A percentile compares a stretch with the other conserved stretches of the same genome.
phyloP scores from a whole-genome alignment of 2,888 invertebrate genomes.

The Pammene fasciana region DNA sequence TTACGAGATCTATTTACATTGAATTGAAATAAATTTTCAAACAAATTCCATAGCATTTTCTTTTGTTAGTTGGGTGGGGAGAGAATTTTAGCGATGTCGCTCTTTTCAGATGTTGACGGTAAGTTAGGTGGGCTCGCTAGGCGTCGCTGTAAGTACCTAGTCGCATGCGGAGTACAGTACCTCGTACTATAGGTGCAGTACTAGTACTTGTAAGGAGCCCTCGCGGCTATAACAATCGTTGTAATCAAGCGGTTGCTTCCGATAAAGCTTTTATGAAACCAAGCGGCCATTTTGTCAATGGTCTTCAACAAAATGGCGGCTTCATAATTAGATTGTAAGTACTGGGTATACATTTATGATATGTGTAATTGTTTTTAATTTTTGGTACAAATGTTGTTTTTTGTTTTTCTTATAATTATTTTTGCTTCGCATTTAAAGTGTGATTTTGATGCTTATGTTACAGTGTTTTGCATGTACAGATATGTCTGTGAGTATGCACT shows the following conservation, averaged over 20 bases:
- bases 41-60: slow-evolving; percentile 78
- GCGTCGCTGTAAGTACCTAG: slow-evolving; percentile 60
- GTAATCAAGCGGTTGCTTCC: slow-evolving; percentile 14
- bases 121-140: slow-evolving; percentile 70
- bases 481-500: slow-evolving; percentile 81
- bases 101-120: slow-evolving; percentile 84
- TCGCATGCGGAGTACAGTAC: slow-evolving; percentile 44
- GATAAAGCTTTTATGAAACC: slow-evolving; percentile 47
- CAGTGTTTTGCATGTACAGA: slow-evolving; percentile 80
- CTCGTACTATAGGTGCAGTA: slow-evolving; percentile 26
- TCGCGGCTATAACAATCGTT: neutral
- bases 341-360: slow-evolving; percentile 70
- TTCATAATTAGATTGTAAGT: slow-evolving; percentile 71
- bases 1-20: slow-evolving; percentile 75
- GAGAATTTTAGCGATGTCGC: slow-evolving; percentile 73
- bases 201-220: slow-evolving; percentile 7
- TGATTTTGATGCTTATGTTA: slow-evolving; percentile 77
- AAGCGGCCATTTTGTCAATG: slow-evolving; percentile 72
- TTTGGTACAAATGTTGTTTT: slow-evolving; percentile 76
- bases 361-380: slow-evolving; percentile 58
- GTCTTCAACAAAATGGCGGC: slow-evolving; percentile 70
- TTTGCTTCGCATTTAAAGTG: slow-evolving; percentile 82
- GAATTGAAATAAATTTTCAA: slow-evolving; percentile 71
- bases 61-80: slow-evolving; percentile 73
- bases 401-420: slow-evolving; percentile 62